Percentiles rank a stretch among this genome's conserved stretches.
These are phyloP conservation scores for Caradrina clavipalpis DNA, from an alignment of 2,888 invertebrate genomes.

Conservation along the genomic window DNA sequence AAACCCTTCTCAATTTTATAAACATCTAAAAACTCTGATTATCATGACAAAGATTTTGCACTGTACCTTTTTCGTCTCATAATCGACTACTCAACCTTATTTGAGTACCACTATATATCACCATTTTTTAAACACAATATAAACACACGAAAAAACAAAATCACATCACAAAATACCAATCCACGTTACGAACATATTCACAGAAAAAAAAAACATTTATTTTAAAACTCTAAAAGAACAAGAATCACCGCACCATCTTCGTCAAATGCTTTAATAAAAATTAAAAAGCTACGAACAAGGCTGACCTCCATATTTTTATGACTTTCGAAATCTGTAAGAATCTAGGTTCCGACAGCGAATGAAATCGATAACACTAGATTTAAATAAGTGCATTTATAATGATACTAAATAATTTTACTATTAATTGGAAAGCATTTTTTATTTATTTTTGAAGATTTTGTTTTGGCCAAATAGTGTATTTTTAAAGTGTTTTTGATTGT, in stretches of 20 bases:
- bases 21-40: too few species aligned
- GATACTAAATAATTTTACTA: background rate
- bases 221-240: background rate
- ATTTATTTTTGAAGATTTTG: background rate
- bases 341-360: constrained; percentile 14
- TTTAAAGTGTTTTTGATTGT: background rate
- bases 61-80: background rate
- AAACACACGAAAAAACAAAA: background rate
- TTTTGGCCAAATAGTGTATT: background rate
- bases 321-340: constrained; percentile 53
- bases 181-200: background rate
- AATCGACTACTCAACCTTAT: background rate
- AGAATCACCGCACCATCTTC: background rate
- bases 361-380: constrained; percentile 24
- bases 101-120: too few species aligned
- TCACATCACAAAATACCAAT: background rate
- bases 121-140: constrained; percentile 9
- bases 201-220: background rate
- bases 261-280: constrained; percentile 40
- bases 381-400: constrained; percentile 27
- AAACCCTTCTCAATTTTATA: too few species aligned
- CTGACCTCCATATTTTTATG: constrained; percentile 47
- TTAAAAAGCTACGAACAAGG: constrained; percentile 24
- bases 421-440: constrained; percentile 9
- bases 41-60: background rate